Conservation (phyloP, 2,797 vertebrate species). For the Pseudochirops cupreus region DNA sequence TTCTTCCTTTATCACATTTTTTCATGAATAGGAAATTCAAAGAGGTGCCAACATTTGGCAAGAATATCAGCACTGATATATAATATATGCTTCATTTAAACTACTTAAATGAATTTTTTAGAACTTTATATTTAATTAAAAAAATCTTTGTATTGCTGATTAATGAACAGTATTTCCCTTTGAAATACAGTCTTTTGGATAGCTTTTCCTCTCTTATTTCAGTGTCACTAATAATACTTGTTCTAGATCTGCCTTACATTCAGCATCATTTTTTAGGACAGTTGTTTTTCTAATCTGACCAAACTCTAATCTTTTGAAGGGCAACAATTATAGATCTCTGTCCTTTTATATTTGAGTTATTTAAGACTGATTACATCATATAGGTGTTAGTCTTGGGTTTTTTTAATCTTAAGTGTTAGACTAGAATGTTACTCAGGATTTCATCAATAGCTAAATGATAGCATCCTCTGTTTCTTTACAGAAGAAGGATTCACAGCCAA, state of each 20-base stretch:
- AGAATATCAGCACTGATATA: background rate
- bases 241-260: constrained; percentile 32
- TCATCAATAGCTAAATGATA: constrained; percentile 27
- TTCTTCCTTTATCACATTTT: background rate
- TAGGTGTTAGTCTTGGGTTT: background rate
- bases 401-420: background rate
- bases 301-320: constrained; percentile 17
- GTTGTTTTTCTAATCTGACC: constrained; percentile 8
- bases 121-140: constrained; percentile 8
- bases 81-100: constrained; percentile 58
- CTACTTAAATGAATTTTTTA: background rate
- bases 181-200: constrained; percentile 22
- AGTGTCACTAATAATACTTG: constrained; percentile 12
- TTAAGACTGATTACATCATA: constrained; percentile 41
- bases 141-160: constrained; percentile 6
- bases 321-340: constrained; percentile 39
- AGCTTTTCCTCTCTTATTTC: constrained; percentile 33
- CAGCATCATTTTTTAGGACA: constrained; percentile 46
- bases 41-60: constrained; percentile 25
- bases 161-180: constrained; percentile 33
- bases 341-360: constrained; percentile 45
- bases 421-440: background rate
- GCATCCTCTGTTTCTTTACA: constrained; percentile 20
- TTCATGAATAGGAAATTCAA: constrained; percentile 13
- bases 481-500: background rate